Conservation (phyloP, 2,113 vertebrate genomes). For the Ctenomys sociabilis region DNA sequence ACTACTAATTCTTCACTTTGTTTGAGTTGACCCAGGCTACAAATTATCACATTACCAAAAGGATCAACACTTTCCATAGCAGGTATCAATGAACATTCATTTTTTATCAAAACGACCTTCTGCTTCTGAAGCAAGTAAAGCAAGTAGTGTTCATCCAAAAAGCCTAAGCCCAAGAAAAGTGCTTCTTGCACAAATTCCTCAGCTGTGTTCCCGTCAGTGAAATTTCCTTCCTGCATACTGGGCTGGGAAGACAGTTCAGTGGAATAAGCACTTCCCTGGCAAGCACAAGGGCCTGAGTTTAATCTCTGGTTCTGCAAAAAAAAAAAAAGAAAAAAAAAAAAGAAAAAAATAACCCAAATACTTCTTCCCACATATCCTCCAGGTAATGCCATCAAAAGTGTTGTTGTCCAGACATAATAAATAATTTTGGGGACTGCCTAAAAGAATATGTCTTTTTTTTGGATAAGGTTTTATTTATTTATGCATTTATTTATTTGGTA, state of each 20-base stretch:
- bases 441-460: too few relatives aligned
- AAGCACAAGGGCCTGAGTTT: too few relatives aligned
- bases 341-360: too few relatives aligned
- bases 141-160: slow-evolving; percentile 83
- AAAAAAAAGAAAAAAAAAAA: too few relatives aligned
- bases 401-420: too few relatives aligned
- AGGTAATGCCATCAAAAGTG: slow-evolving; percentile 62
- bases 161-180: slow-evolving; percentile 82
- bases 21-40: slow-evolving; percentile 87
- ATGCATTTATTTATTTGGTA: too few relatives aligned
- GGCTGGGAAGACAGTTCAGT: too few relatives aligned
- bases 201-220: slow-evolving; percentile 40
- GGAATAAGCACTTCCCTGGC: too few relatives aligned
- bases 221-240: slow-evolving; percentile 68
- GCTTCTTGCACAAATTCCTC: slow-evolving; percentile 72
- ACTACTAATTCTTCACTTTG: slow-evolving; percentile 90
- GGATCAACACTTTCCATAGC: slow-evolving; percentile 88
- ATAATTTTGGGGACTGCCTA: too few relatives aligned
- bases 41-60: slow-evolving; percentile 89
- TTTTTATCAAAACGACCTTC: slow-evolving; percentile 84
- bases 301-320: too few relatives aligned
- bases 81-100: slow-evolving; percentile 81
- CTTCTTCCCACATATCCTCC: slow-evolving; percentile 64
- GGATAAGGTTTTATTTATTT: too few relatives aligned
- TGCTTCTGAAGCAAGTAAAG: slow-evolving; percentile 82